Conservation (phyloP, 1,140 invertebrate genomes). For the Bactericera cockerelli region DNA sequence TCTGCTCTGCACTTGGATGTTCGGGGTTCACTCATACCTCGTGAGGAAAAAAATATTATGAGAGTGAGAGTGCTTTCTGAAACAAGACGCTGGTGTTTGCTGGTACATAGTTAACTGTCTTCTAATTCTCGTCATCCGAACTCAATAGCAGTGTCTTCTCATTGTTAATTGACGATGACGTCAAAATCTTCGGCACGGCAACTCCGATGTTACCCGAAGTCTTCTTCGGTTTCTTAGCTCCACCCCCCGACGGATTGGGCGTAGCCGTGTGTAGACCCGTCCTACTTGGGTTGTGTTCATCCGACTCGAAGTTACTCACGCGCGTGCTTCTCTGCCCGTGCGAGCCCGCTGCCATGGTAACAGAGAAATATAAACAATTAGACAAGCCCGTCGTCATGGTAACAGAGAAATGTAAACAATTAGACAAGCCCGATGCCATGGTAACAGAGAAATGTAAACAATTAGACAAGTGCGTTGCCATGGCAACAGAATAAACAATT, state of each 20-base stretch:
- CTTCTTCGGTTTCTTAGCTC: conserved; percentile 10
- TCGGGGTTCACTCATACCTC: too few relatives aligned
- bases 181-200: conserved; percentile 34
- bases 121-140: conserved; percentile 68
- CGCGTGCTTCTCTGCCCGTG: conserved; percentile 46
- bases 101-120: too few relatives aligned
- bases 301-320: conserved; percentile 47
- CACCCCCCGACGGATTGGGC: background rate
- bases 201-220: background rate
- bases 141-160: conserved; percentile 92
- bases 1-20: too few relatives aligned
- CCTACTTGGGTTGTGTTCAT: conserved; percentile 34
- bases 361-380: too few relatives aligned
- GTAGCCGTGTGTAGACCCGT: background rate
- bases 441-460: too few relatives aligned
- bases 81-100: too few relatives aligned
- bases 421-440: background rate
- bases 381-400: too few relatives aligned
- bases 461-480: too few relatives aligned
- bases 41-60: too few relatives aligned
- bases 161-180: conserved; percentile 39
- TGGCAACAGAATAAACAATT: too few relatives aligned
- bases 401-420: conserved; percentile 10
- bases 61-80: too few relatives aligned
- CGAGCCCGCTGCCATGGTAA: conserved; percentile 33